phyloP scores from a whole-genome alignment of 2,113 vertebrate species.

The Speoplatyrhinus poulsoni region DNA sequence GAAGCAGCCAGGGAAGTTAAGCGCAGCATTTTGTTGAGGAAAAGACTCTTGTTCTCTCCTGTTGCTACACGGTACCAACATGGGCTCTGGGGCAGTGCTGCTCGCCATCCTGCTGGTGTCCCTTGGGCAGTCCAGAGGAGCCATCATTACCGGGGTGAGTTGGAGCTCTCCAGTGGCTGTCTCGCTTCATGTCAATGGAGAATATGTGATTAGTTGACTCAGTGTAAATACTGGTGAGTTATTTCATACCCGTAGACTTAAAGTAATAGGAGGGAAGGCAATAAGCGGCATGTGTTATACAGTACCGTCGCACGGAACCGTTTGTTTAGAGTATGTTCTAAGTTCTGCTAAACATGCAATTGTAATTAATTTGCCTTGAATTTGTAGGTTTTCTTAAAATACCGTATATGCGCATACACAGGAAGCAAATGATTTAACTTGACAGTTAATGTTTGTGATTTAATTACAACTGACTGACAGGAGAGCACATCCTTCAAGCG shows the following conservation, averaged over 20 bases:
- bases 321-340: too few relatives aligned
- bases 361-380: too few relatives aligned
- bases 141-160: slow-evolving; percentile 83
- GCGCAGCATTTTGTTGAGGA: slow-evolving; percentile 15
- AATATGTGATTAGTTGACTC: not conserved
- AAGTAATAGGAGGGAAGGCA: too few relatives aligned
- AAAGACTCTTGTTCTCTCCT: slow-evolving; percentile 40
- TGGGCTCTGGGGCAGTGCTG: slow-evolving; percentile 68
- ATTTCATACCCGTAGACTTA: too few relatives aligned
- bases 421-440: not conserved
- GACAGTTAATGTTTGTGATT: slow-evolving; percentile 32
- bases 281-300: too few relatives aligned
- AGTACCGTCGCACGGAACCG: too few relatives aligned
- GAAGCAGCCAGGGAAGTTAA: slow-evolving; percentile 17
- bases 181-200: not conserved
- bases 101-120: slow-evolving; percentile 73
- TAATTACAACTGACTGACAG: slow-evolving; percentile 47
- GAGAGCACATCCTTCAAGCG: slow-evolving; percentile 51
- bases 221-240: not conserved
- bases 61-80: slow-evolving; percentile 50
- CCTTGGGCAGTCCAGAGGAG: slow-evolving; percentile 70
- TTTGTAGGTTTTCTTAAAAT: too few relatives aligned
- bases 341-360: too few relatives aligned
- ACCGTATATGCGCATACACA: too few relatives aligned
- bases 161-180: not conserved